Base-by-base conservation (phyloP, 2,888 invertebrate species). In the Hoplodrina ambigua region DNA sequence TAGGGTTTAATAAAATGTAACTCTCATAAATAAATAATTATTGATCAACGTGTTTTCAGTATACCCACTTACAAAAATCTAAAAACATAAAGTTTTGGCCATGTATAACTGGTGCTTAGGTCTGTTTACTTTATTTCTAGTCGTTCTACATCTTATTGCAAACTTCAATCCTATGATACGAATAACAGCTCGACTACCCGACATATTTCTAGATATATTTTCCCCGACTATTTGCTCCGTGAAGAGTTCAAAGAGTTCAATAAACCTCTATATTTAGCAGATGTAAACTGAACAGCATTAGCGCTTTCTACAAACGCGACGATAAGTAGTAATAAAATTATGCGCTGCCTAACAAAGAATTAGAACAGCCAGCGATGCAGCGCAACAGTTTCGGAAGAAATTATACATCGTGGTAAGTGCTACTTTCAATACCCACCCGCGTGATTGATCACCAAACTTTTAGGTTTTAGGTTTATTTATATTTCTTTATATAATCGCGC, bases 241-340 rank as follows among this genome's bases (percentile, higher is more conserved):
- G 86, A 86, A 85, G 83, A 87, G 85, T 87, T 86, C 85, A 87
- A 82, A 81, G 87, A 86, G 88, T 89, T 88, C 89, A 88, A 89
- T 86, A 87, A 88, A 88, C 89, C 85, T 83, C 85, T 90, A 89
- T 89, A 89, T 89, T 89, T 90, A 89, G 89, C 85, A 82, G 78
- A 83, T 75, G 83, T 85, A 84, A 85, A 83, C 82, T 83, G 82
- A 83, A 86, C 84, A 81, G 83, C 79, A 82, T 87, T 87, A 82
- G 80, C 85, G 82, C 84, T 82, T 84, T 83, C 83, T 80, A 78
- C 73, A 75, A 70, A 70, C 62, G 64, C 69, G 70, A 77, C 82
- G 81, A 81, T 75, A 84, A 78, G 70, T 72, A 82, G 69, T 72
- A 79, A 65, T 79, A 78, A 75, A 58, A 77, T 71, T 61, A 80